phyloP scores from a whole-genome alignment of 2,888 invertebrate species.

The Zeuzera pyrina region DNA sequence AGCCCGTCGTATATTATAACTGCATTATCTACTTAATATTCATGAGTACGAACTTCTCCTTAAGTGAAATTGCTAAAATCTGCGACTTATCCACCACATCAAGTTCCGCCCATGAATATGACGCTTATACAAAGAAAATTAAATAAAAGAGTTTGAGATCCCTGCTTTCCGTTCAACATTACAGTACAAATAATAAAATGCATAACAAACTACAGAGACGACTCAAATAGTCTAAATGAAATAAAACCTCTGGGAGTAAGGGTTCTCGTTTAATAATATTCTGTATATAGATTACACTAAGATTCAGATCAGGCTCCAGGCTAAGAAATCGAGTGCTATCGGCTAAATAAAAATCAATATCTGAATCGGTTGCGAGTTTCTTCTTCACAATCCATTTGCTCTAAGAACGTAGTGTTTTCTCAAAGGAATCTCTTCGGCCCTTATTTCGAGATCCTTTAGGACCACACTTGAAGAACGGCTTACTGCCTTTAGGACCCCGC shows the following conservation, averaged over 20 bases:
- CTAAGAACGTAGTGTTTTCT: slow-evolving; percentile 58
- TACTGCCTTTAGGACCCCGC: slow-evolving; percentile 54
- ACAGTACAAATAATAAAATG: too few species aligned
- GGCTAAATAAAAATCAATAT: slow-evolving; percentile 68
- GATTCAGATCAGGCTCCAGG: slow-evolving; percentile 32
- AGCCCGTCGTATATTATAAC: slow-evolving; percentile 45
- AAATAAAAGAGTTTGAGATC: too few species aligned
- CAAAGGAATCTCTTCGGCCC: slow-evolving; percentile 56
- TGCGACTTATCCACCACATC: slow-evolving; percentile 39
- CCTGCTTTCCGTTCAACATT: too few species aligned
- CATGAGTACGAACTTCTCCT: slow-evolving; percentile 51
- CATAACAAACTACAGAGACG: too few species aligned
- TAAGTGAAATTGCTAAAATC: slow-evolving; percentile 49
- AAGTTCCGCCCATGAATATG: slow-evolving; percentile 53
- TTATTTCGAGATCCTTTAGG: slow-evolving; percentile 69
- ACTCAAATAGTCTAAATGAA: too few species aligned
- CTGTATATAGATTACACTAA: too few species aligned
- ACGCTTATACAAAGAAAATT: too few species aligned
- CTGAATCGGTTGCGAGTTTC: slow-evolving; percentile 57
- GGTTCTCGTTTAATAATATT: too few species aligned
- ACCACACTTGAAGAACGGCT: slow-evolving; percentile 62
- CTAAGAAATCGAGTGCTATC: slow-evolving; percentile 20
- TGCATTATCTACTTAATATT: slow-evolving; percentile 64
- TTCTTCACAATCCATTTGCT: slow-evolving; percentile 69
- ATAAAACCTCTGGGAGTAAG: too few species aligned